Evolutionary conservation across 2,888 invertebrate species (phyloP).

Genomic region (Polyploca ridens): DNA sequence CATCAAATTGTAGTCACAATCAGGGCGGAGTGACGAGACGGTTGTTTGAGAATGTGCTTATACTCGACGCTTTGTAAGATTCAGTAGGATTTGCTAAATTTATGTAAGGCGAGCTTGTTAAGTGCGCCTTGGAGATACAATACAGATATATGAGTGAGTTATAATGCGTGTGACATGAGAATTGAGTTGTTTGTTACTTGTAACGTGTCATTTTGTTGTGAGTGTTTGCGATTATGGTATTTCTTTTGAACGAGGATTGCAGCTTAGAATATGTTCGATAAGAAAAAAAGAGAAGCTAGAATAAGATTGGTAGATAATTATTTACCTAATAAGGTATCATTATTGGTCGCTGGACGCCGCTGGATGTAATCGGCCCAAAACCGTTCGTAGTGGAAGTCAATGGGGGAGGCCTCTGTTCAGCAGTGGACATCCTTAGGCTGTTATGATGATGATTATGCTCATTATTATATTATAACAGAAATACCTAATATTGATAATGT

Average conservation of each 20-base stretch:
- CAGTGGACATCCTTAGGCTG: too few relatives aligned
- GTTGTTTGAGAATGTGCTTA: constrained; percentile 52
- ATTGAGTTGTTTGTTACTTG: constrained; percentile 10
- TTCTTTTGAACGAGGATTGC: neutral
- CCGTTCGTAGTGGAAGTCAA: too few relatives aligned
- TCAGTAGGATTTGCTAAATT: constrained; percentile 60
- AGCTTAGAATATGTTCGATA: neutral
- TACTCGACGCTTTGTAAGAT: constrained; percentile 49
- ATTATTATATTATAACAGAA: too few relatives aligned
- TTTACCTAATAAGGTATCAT: too few relatives aligned
- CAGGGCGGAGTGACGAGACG: constrained; percentile 64
- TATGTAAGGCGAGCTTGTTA: constrained; percentile 60
- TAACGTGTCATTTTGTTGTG: neutral
- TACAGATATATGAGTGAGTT: constrained; percentile 43
- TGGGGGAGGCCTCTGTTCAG: too few relatives aligned
- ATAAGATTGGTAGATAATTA: too few relatives aligned
- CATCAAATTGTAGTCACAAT: constrained; percentile 74
- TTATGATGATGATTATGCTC: too few relatives aligned
- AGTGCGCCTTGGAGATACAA: constrained; percentile 47
- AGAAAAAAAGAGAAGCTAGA: too few relatives aligned
- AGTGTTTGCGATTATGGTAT: neutral
- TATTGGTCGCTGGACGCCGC: too few relatives aligned
- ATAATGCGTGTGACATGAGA: constrained; percentile 19
- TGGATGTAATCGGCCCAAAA: too few relatives aligned
- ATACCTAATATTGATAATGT: too few relatives aligned